phyloP scores from a whole-genome alignment of 2,888 invertebrate genomes.

The Trilocha varians region DNA sequence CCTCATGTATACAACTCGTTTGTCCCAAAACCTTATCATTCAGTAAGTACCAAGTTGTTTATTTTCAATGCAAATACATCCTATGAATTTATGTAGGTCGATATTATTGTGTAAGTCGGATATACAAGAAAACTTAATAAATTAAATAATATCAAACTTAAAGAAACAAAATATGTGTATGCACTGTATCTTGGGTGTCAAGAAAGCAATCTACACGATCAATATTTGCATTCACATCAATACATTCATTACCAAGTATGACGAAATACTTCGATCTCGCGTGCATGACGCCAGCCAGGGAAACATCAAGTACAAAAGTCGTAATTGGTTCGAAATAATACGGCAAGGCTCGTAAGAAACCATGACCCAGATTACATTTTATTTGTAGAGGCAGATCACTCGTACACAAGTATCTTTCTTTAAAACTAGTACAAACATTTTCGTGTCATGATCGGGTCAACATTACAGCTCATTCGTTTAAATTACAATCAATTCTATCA shows the following conservation, averaged over 20 bases:
- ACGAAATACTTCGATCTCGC: background rate
- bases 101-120: too few species aligned
- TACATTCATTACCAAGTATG: background rate
- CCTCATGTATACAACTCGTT: too few species aligned
- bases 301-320: constrained; percentile 23
- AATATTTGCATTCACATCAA: background rate
- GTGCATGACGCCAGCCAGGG: constrained; percentile 16
- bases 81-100: too few species aligned
- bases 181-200: too few species aligned
- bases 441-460: background rate
- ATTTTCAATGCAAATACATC: too few species aligned
- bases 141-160: too few species aligned
- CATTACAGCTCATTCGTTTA: background rate
- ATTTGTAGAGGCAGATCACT: constrained; percentile 41
- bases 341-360: constrained; percentile 46
- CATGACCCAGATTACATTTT: constrained; percentile 58
- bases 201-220: background rate
- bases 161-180: too few species aligned
- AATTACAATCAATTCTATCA: background rate
- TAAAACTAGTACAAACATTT: background rate
- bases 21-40: too few species aligned
- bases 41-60: too few species aligned
- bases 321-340: constrained; percentile 22
- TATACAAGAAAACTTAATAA: too few species aligned
- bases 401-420: background rate